Percentiles rank a stretch among this genome's conserved stretches.
phyloP scores from a whole-genome alignment of 2,113 vertebrate genomes.

The Scolopax mira region DNA sequence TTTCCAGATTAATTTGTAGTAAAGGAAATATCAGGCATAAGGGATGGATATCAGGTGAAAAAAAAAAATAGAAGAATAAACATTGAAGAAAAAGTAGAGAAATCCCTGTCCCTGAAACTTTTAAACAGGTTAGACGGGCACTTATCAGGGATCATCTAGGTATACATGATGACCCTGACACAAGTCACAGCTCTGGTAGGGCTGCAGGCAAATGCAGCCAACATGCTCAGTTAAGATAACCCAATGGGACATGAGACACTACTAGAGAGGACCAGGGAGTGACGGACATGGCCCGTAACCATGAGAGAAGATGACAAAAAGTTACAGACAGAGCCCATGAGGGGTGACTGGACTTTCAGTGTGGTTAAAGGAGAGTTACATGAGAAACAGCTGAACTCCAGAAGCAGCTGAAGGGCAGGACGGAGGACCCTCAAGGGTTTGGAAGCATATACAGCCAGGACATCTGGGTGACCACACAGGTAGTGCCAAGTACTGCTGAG shows the following conservation, averaged over 20 bases:
- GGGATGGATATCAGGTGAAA: background rate
- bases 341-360: background rate
- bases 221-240: background rate
- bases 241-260: rapidly evolving
- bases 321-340: background rate
- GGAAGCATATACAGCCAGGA: background rate
- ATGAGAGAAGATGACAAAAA: background rate
- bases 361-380: background rate
- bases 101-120: background rate
- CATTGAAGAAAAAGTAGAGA: background rate
- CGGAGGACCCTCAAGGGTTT: background rate
- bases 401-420: background rate
- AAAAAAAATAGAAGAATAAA: background rate
- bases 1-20: background rate
- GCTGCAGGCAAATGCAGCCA: background rate
- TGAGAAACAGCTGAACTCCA: background rate
- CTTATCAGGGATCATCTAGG: background rate
- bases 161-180: background rate
- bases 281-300: rapidly evolving
- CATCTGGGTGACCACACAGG: background rate
- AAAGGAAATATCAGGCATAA: background rate
- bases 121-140: background rate
- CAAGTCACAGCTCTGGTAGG: background rate
- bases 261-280: background rate
- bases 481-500: background rate